Percentiles rank a stretch among this genome's conserved stretches.
Evolutionary conservation across 2,888 invertebrate species (phyloP).

Genomic region (Rapana venosa): DNA sequence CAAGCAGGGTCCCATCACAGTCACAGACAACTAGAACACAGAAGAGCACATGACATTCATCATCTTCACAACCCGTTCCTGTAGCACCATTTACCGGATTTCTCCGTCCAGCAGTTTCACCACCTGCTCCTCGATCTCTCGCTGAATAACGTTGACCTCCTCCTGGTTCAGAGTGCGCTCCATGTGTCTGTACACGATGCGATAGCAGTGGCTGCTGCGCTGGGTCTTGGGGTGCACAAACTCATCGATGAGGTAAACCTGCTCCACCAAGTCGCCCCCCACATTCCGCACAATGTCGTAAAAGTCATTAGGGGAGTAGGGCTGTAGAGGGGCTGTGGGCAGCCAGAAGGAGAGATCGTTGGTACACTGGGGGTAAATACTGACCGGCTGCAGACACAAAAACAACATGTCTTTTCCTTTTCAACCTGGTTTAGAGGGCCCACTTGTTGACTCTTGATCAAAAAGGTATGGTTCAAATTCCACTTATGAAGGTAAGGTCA

Average conservation of each 20-base stretch:
- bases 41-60: neutral
- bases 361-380: slow-evolving; percentile 89
- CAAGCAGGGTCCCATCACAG: neutral
- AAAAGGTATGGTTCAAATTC: too few species aligned
- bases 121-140: slow-evolving; percentile 84
- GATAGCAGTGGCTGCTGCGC: slow-evolving; percentile 91
- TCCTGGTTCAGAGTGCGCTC: slow-evolving; percentile 90
- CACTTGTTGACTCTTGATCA: too few species aligned
- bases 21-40: neutral
- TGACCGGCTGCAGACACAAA: slow-evolving; percentile 83
- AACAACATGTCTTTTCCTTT: too few species aligned
- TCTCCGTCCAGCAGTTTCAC: slow-evolving; percentile 79
- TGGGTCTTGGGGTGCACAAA: slow-evolving; percentile 91
- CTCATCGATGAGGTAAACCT: slow-evolving; percentile 90
- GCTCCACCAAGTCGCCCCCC: slow-evolving; percentile 96
- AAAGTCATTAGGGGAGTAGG: slow-evolving; percentile 78
- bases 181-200: slow-evolving; percentile 94
- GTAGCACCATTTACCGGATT: slow-evolving; percentile 68
- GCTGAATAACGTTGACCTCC: slow-evolving; percentile 92
- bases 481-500: too few species aligned
- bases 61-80: neutral
- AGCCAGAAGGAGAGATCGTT: slow-evolving; percentile 99
- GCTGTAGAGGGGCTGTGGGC: slow-evolving; percentile 80
- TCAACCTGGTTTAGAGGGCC: too few species aligned
- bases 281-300: slow-evolving; percentile 93